These are phyloP conservation scores for Drosophila malerkotliana DNA, from an alignment of 1,140 invertebrate species.

Conservation along the genomic window DNA sequence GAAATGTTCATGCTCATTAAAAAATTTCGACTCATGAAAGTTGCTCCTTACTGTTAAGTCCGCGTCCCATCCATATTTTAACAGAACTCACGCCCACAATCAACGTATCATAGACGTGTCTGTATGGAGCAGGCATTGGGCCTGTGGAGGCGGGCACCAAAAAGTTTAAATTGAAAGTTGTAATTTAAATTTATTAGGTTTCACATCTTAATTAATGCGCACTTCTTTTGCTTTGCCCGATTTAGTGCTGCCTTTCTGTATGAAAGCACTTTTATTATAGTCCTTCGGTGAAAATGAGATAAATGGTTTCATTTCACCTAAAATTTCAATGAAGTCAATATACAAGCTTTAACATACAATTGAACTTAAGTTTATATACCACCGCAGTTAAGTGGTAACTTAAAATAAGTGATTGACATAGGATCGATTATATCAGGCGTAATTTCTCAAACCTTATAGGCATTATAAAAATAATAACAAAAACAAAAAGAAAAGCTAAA, in stretches of 20 bases:
- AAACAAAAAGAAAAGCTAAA: too few relatives aligned
- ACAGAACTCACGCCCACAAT: neutral
- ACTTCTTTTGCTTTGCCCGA: conserved; percentile 33
- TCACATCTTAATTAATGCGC: conserved; percentile 81
- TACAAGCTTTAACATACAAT: too few relatives aligned
- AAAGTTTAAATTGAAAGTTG: conserved; percentile 80
- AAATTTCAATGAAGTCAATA: too few relatives aligned
- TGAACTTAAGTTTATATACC: too few relatives aligned
- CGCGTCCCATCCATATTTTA: too few relatives aligned
- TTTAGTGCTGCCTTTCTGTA: neutral
- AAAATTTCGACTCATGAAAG: conserved; percentile 74
- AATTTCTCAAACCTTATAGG: too few relatives aligned
- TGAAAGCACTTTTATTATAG: neutral
- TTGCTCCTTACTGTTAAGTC: conserved; percentile 23
- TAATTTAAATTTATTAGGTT: conserved; percentile 82
- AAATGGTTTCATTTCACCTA: too few relatives aligned
- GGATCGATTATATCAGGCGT: too few relatives aligned
- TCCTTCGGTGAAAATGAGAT: neutral
- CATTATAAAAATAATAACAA: too few relatives aligned
- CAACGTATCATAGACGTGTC: conserved; percentile 43
- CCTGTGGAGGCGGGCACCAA: conserved; percentile 54
- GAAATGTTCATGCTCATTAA: conserved; percentile 81
- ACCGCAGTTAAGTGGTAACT: too few relatives aligned
- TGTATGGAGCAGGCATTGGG: conserved; percentile 10
- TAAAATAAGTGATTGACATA: too few relatives aligned